A percentile compares a stretch with the other conserved stretches of the same genome.
Evolutionary conservation across 2,888 invertebrate genomes (phyloP).

Genomic region (Himalopsyche tibetana): DNA sequence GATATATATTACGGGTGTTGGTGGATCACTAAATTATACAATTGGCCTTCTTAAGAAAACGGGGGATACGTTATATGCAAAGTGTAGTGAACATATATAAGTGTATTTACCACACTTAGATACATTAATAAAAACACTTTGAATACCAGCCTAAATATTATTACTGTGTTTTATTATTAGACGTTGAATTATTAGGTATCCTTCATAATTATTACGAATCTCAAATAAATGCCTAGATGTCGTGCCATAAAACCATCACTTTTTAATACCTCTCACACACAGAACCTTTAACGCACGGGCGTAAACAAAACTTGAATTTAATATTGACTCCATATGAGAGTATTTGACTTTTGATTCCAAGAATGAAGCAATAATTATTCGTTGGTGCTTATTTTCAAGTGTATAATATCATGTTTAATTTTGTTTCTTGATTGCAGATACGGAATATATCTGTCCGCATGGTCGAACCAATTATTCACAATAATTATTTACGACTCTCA

Average conservation of each 20-base stretch:
- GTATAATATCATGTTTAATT: not conserved
- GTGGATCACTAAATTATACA: too few relatives aligned
- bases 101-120: too few relatives aligned
- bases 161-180: too few relatives aligned
- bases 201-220: not conserved
- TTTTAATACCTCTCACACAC: not conserved
- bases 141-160: too few relatives aligned
- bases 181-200: not conserved
- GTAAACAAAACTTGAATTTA: not conserved
- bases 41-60: too few relatives aligned
- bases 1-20: too few relatives aligned
- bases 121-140: too few relatives aligned
- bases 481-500: constrained; percentile 24
- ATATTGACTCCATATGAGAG: not conserved
- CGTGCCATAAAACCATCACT: constrained; percentile 34
- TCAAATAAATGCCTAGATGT: not conserved
- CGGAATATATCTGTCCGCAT: too few relatives aligned
- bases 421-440: not conserved
- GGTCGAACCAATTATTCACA: not conserved
- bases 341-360: not conserved
- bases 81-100: too few relatives aligned
- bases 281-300: not conserved
- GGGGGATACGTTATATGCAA: too few relatives aligned
- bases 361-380: not conserved
- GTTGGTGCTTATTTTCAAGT: not conserved